Conservation (phyloP, 2,113 vertebrate species). For the Malurus cyaneus region DNA sequence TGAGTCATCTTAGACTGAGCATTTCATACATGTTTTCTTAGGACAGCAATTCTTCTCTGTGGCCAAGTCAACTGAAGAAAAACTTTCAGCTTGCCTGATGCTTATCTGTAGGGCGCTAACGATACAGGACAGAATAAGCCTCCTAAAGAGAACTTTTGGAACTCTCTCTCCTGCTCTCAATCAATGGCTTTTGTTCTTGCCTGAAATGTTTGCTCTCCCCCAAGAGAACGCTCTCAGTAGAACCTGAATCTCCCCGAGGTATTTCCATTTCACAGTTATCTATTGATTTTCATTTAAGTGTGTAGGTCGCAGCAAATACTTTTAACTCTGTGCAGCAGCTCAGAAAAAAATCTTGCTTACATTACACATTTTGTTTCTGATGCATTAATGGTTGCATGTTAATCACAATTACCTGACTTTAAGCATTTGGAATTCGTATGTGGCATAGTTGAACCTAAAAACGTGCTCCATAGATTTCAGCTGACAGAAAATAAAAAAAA, state of each 20-base stretch:
- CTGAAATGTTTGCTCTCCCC: constrained; percentile 49
- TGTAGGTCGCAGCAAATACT: neutral
- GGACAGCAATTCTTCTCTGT: constrained; percentile 24
- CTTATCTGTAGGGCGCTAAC: constrained; percentile 49
- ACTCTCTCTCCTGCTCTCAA: constrained; percentile 31
- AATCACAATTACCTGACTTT: neutral
- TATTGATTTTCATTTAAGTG: constrained; percentile 69
- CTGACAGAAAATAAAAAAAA: neutral
- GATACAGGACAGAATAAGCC: neutral
- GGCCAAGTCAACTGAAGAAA: neutral
- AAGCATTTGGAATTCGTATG: neutral
- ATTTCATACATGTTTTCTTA: constrained; percentile 37
- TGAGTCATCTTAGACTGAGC: constrained; percentile 33
- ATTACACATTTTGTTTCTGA: neutral
- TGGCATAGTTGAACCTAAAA: neutral
- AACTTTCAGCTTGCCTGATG: constrained; percentile 35
- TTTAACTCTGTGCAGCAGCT: constrained; percentile 24
- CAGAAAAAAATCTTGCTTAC: constrained; percentile 31
- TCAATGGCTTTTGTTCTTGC: constrained; percentile 39
- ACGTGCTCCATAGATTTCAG: neutral
- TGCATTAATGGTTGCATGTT: neutral
- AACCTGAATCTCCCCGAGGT: neutral
- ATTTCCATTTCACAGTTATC: constrained; percentile 60
- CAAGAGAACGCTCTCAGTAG: neutral
- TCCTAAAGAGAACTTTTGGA: constrained; percentile 26